Evolutionary conservation across 2,888 invertebrate species (phyloP).

Genomic region (Charanyca ferruginea): DNA sequence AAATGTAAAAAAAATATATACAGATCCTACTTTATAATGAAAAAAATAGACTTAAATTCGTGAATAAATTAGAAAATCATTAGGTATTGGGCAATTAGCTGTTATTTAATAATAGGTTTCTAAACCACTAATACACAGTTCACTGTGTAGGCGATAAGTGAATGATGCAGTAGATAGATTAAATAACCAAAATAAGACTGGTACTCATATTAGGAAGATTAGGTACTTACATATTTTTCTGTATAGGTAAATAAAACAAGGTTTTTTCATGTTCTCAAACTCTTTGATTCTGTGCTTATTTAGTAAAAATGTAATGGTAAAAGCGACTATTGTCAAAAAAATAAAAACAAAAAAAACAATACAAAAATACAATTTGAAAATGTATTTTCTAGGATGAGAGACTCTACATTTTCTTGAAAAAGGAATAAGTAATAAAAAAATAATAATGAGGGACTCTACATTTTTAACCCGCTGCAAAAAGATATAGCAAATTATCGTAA

Average conservation of each 20-base stretch:
- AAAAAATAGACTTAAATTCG: no score
- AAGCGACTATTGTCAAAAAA: no score
- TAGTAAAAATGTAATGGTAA: neutral
- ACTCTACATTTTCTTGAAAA: no score
- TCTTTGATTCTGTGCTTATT: neutral
- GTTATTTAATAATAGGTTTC: neutral
- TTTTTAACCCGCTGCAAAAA: constrained; percentile 1
- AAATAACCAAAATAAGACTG: constrained; percentile 17
- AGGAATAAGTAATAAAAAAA: no score
- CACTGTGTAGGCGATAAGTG: constrained; percentile 5
- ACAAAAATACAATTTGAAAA: no score
- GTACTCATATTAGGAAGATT: neutral
- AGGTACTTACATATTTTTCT: constrained; percentile 2
- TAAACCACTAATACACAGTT: constrained; percentile 24
- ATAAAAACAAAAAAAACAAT: no score
- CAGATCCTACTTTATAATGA: no score
- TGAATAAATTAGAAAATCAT: constrained; percentile 33
- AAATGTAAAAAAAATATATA: no score
- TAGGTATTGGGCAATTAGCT: constrained; percentile 21
- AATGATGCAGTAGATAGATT: constrained; percentile 33
- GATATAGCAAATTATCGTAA: neutral
- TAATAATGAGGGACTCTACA: no score
- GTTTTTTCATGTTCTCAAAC: neutral
- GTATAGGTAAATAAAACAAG: constrained; percentile 27
- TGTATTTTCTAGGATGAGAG: no score